Conservation (phyloP, 2,797 vertebrate genomes). For the Hyperoplus immaculatus region DNA sequence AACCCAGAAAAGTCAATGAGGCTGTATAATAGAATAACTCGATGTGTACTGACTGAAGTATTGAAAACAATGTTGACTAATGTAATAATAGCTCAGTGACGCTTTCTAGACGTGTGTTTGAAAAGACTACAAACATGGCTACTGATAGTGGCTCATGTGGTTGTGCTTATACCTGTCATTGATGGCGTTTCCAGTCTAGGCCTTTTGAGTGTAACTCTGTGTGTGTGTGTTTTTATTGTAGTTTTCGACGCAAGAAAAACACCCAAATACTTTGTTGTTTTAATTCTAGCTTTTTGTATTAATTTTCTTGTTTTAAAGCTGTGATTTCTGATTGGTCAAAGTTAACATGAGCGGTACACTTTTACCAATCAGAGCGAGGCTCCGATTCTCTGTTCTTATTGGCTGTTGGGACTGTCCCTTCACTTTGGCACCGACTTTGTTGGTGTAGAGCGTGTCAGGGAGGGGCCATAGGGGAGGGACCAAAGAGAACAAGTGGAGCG, state of each 20-base stretch:
- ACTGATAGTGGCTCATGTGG: conserved; percentile 13
- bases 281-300: conserved; percentile 38
- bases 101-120: conserved; percentile 22
- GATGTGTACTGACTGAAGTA: conserved; percentile 25
- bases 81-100: conserved; percentile 30
- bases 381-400: too few species aligned
- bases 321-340: too few species aligned
- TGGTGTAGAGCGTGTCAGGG: too few species aligned
- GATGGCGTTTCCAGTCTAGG: conserved; percentile 29
- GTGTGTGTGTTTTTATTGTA: conserved; percentile 13
- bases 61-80: conserved; percentile 13
- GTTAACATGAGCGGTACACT: too few species aligned
- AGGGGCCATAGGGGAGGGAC: too few species aligned
- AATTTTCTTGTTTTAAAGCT: conserved; percentile 5
- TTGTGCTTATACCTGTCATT: conserved; percentile 24
- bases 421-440: too few species aligned
- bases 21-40: background rate
- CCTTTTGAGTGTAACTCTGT: conserved; percentile 52
- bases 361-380: too few species aligned
- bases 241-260: conserved; percentile 13
- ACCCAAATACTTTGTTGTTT: background rate
- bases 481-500: too few species aligned
- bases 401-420: too few species aligned
- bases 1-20: conserved; percentile 1
- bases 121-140: conserved; percentile 29